These are phyloP conservation scores for Apostichopus leukothele DNA, from an alignment of 53 echinoderm and acorn worm species.

Conservation along the genomic window DNA sequence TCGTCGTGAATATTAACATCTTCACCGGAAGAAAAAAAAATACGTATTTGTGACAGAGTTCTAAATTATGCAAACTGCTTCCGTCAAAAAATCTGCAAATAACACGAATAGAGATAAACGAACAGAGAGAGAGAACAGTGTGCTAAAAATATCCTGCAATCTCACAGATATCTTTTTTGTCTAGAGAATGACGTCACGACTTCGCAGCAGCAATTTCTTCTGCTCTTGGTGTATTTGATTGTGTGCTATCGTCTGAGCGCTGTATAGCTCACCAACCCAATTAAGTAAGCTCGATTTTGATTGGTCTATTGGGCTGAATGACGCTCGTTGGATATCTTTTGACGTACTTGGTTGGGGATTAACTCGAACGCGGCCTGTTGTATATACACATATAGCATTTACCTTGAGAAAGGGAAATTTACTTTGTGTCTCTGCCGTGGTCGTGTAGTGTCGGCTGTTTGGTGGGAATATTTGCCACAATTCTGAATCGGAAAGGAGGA, in stretches of 20 bases:
- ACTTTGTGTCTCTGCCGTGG: constrained; percentile 46
- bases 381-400: constrained; percentile 51
- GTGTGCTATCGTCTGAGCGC: constrained; percentile 47
- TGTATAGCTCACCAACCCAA: constrained; percentile 49
- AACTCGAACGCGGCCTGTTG: constrained; percentile 40
- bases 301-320: constrained; percentile 47
- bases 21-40: constrained; percentile 12
- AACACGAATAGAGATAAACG: constrained; percentile 16
- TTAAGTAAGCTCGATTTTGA: constrained; percentile 46
- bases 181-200: constrained; percentile 42
- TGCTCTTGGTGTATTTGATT: constrained; percentile 39
- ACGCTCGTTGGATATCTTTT: constrained; percentile 47
- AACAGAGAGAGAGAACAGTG: constrained; percentile 19
- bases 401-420: constrained; percentile 50
- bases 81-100: constrained; percentile 44
- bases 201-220: constrained; percentile 40
- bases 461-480: constrained; percentile 49
- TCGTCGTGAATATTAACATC: constrained; percentile 7
- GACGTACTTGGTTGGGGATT: constrained; percentile 53
- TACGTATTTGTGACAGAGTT: background rate
- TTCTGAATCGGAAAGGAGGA: constrained; percentile 45
- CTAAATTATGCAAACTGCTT: constrained; percentile 44
- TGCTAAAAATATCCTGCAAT: constrained; percentile 42
- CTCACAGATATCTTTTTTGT: constrained; percentile 39
- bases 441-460: constrained; percentile 52